Base-by-base conservation (phyloP, 1,140 invertebrate species). In the Bombyx mandarina region DNA sequence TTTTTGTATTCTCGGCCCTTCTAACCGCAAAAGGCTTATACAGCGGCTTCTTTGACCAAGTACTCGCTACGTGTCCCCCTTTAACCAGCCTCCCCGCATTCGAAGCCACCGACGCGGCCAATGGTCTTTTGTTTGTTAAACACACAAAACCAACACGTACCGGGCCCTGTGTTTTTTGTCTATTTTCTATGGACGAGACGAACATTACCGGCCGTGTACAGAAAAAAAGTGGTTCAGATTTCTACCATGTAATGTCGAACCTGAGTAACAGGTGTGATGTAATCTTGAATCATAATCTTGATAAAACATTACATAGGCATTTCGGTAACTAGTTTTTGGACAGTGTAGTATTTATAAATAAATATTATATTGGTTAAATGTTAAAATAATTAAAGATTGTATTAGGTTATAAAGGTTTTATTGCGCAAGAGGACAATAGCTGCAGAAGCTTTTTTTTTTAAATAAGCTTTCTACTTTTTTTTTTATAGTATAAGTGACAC, bases 61-160 rank as follows among this genome's bases (percentile, higher is more conserved):
- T 56, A 59, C 63, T 64, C 57, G 70, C 67, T 75, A 61, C 73
- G 77, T 77, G 69, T 75, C 54, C 57, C 58, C 64, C 65, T 61
- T 35, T 61, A 52, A 43, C 56, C 35, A 42, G n/a, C 57, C 55
- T 47, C 43, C 45, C 61, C 52, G 52, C 61, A 56, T 58, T 61
- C 54, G 65, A 55, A 58, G 50, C 69, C 65, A 54, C 60, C 59
- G 65, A 67, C 70, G 64, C 60, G 65, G 61, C 68, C 73, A 63
- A 74, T 71, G 66, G 67, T 62, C 74, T 79, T 79, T 85, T 82
- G 75, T 85, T 82, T 80, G 75, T 76, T 77, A 75, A 81, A 77
- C 66, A 68, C 68, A 58, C 56, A 84, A 80, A 79, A 77, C 71
- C 67, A 75, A 79, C 74, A 75, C 69, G 74, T 73, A 73, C 67